Evolutionary conservation across 2,113 vertebrate genomes (phyloP).

Genomic region (Lipophrys pholis): DNA sequence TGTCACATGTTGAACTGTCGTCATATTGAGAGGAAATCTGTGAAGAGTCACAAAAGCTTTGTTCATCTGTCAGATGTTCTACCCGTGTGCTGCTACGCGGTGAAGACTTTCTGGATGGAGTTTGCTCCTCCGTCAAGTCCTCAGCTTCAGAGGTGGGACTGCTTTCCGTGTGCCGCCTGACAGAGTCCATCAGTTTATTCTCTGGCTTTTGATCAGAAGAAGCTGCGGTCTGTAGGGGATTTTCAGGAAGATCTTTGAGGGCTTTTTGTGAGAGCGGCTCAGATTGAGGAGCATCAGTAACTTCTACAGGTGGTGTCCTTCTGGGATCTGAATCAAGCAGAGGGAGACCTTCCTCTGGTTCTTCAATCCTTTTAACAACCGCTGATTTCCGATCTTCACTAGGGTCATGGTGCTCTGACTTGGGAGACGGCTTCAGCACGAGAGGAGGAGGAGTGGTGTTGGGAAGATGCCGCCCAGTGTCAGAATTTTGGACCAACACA

Average conservation of each 20-base stretch:
- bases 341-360: constrained; percentile 36
- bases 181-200: constrained; percentile 30
- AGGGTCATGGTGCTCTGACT: constrained; percentile 40
- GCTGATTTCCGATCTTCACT: constrained; percentile 28
- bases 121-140: constrained; percentile 31
- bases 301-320: constrained; percentile 33
- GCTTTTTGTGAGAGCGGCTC: constrained; percentile 29
- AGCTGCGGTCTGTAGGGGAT: constrained; percentile 16
- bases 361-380: constrained; percentile 28
- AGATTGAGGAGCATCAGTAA: constrained; percentile 23
- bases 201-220: constrained; percentile 40
- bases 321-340: constrained; percentile 28
- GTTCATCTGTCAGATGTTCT: constrained; percentile 40
- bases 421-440: constrained; percentile 27
- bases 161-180: constrained; percentile 35
- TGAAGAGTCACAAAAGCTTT: constrained; percentile 56
- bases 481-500: constrained; percentile 41
- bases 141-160: constrained; percentile 31
- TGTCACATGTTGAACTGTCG: constrained; percentile 34
- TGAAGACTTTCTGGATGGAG: constrained; percentile 40
- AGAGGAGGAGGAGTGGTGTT: constrained; percentile 23
- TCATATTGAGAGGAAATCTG: constrained; percentile 46
- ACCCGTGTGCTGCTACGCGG: constrained; percentile 44
- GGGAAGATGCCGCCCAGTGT: constrained; percentile 30
- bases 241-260: constrained; percentile 46